Evolutionary conservation across 2,797 vertebrate species (phyloP), one percentile per base, ranked within the genome.

Genomic region (Brachyalestes nurse): DNA sequence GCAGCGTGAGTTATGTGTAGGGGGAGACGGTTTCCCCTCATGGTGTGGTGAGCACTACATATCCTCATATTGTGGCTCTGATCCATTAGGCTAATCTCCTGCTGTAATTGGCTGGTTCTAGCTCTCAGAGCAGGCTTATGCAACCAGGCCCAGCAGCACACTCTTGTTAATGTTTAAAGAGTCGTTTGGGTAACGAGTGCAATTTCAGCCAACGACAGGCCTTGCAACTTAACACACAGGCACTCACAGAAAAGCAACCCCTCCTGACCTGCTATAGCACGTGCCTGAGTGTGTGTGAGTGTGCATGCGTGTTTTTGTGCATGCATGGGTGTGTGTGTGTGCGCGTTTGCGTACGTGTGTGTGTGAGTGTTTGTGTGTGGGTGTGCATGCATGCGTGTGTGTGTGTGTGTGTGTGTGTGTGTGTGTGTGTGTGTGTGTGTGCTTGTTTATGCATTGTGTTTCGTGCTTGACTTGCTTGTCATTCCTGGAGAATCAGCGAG

Each of bases 91-190:
- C n/a, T 86, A 82, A 84, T 86, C 78, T 86, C 75, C 78, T 73
- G 75, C 64, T 84, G 65, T 84, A 86, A 86, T 83, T 86, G 85
- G 76, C 82, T 80, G 80, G 77, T 84, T 84, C 82, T 82, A 72
- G 69, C 57, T 58, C 80, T 80, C 65, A 49, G 77, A 69, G 72
- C 62, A 49, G 34, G 79, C 76, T 86, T 86, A 86, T 73, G 82
- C 79, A 83, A 81, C 57, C n/a, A 53, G 49, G 78, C 75, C 78
- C 81, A 75, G 80, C 75, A 75, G 84, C 64, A 40, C 77, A 74
- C 79, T 79, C 90, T 92, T 92, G 92, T 95, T 90, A 93, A 94
- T 94, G 92, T 94, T 95, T 93, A 89, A 94, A 85, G 86, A 90
- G 88, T 85, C 88, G 55, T 85, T 72, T 84, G 65, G 73, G 74